Base-by-base conservation (phyloP, 2,113 vertebrate genomes). In the Anolis carolinensis region DNA sequence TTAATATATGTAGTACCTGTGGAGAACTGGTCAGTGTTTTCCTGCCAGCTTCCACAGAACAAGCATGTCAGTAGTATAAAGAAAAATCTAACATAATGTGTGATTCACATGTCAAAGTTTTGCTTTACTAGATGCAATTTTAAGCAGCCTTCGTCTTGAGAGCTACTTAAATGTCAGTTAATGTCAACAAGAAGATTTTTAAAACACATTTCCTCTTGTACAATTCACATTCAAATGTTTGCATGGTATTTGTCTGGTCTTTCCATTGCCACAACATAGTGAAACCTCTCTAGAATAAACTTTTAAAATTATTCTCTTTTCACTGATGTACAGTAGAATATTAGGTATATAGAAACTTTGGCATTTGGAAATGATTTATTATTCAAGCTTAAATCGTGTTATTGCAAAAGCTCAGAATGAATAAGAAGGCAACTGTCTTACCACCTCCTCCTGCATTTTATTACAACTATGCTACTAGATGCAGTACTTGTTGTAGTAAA, bases 351-450 rank as follows among this genome's bases (percentile, higher is more conserved):
- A 88, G 86, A 65, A 55, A 2, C 39, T n/a, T 75, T 11, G 23
- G 6, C 62, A 23, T 89, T 85, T 73, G n/a, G 30, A 81, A 52
- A n/a, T 71, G 0, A 71, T 27, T 44, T 7, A 65, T 44, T 36
- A 83, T 30, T 30, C 78, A 5, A 79, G 32, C 72, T 84, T 81
- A 50, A 68, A 68, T 14, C 39, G 34, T 55, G 5, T 34, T 34
- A 21, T 34, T 73, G 21, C 30, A 74, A 74, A 74, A 16, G 27
- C 7, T 89, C 67, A 87, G 48, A 67, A 59, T 87, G 39, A 34
- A n/a, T 14, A 82, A 34, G 68, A 86, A 75, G 76, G 71, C 87
- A 30, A 79, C 71, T 89, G 87, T 48, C 75, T 89, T 62, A 14
- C 78, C 85, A 52, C 89, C 90, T 90, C 88, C 1, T 0, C 75